A percentile compares a stretch with the other conserved stretches of the same genome.
Evolutionary conservation across 2,888 invertebrate species (phyloP).

Genomic region (Drosophila pegasa): DNA sequence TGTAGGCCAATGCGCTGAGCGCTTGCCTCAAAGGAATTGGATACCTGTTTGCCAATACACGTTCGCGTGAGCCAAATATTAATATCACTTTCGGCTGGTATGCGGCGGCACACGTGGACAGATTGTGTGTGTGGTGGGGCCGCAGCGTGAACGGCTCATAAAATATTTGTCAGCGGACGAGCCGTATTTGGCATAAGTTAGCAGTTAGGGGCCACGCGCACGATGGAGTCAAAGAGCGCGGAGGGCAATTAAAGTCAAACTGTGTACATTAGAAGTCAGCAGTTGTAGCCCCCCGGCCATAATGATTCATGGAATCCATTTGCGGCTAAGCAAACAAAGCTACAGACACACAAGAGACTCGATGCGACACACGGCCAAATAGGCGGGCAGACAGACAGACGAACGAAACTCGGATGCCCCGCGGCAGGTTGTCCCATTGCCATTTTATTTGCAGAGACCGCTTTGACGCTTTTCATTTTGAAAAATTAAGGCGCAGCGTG

Average conservation of each 20-base stretch:
- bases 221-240: slow-evolving; percentile 20
- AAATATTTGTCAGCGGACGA: slow-evolving; percentile 48
- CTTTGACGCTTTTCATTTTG: slow-evolving; percentile 57
- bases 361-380: slow-evolving; percentile 1
- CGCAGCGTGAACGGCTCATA: slow-evolving; percentile 34
- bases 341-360: slow-evolving; percentile 13
- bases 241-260: slow-evolving; percentile 60
- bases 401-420: slow-evolving; percentile 11
- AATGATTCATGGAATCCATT: slow-evolving; percentile 63
- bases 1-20: slow-evolving; percentile 9
- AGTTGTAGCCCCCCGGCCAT: slow-evolving; percentile 45
- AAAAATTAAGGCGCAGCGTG: slow-evolving; percentile 48
- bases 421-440: slow-evolving; percentile 42
- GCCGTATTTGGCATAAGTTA: slow-evolving; percentile 38
- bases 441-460: slow-evolving; percentile 36
- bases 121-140: slow-evolving; percentile 23
- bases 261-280: slow-evolving; percentile 48
- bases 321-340: slow-evolving; percentile 54
- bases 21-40: slow-evolving; percentile 18
- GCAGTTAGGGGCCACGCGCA: slow-evolving; percentile 29
- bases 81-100: slow-evolving; percentile 31
- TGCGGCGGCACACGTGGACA: slow-evolving; percentile 23
- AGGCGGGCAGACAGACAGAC: slow-evolving; percentile 3
- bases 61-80: background rate
- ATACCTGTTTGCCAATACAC: background rate